phyloP scores from a whole-genome alignment of 2,113 vertebrate genomes.

The Stercorarius parasiticus region DNA sequence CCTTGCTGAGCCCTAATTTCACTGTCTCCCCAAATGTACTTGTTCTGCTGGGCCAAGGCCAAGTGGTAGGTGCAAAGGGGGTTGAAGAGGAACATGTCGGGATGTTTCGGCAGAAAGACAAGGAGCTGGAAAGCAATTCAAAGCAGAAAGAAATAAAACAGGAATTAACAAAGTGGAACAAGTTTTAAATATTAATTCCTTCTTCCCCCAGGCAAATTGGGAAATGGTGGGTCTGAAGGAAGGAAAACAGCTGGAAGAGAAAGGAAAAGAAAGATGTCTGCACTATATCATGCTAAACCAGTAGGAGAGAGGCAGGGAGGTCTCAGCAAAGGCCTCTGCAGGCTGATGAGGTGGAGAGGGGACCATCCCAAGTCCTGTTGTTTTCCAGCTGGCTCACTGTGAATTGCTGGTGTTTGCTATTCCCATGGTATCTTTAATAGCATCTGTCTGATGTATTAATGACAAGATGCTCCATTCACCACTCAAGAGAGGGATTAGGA shows the following conservation, averaged over 20 bases:
- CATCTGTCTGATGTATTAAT: conserved; percentile 32
- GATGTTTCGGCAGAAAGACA: neutral
- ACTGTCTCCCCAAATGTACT: neutral
- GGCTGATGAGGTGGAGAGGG: neutral
- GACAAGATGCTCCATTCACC: neutral
- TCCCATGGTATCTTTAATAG: neutral
- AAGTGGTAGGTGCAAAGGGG: neutral
- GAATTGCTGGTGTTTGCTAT: neutral
- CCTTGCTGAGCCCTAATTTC: neutral
- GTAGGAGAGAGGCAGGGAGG: neutral
- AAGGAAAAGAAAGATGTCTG: neutral
- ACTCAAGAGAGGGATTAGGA: conserved; percentile 22
- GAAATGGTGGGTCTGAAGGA: neutral
- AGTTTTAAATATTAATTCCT: neutral
- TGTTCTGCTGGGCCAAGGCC: neutral
- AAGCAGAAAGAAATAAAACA: neutral
- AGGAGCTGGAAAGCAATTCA: neutral
- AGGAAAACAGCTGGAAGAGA: neutral
- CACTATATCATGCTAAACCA: neutral
- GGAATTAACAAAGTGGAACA: neutral
- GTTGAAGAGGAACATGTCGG: neutral
- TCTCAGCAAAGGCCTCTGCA: neutral
- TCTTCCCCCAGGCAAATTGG: rapidly evolving
- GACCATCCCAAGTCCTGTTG: neutral
- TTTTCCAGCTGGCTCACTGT: conserved; percentile 1